Evolutionary conservation across 2,113 vertebrate species (phyloP).

Genomic region (Prionailurus viverrinus): DNA sequence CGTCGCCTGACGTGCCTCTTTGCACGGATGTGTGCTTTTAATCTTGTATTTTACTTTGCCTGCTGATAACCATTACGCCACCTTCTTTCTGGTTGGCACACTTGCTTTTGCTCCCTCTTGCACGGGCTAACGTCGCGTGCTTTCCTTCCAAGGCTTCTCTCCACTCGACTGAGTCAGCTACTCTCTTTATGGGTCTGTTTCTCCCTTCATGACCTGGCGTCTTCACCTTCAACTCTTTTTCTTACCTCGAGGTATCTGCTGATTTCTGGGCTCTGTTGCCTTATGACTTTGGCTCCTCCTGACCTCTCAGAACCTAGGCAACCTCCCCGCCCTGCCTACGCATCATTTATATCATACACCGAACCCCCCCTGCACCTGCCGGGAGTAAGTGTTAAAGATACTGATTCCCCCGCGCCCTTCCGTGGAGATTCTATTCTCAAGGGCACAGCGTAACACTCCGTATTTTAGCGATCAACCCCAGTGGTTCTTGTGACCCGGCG

Average conservation of each 20-base stretch:
- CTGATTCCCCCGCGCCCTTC: neutral
- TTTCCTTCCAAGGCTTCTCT: neutral
- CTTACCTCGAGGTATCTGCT: slow-evolving; percentile 4
- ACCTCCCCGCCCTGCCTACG: neutral
- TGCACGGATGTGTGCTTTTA: neutral
- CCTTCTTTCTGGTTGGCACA: neutral
- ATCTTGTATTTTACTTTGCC: neutral
- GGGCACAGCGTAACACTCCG: neutral
- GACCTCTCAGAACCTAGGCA: neutral
- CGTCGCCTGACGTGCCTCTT: neutral
- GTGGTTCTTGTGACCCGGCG: neutral
- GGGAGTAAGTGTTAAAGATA: neutral
- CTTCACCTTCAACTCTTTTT: neutral
- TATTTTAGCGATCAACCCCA: neutral
- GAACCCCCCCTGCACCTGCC: neutral
- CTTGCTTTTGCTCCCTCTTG: neutral
- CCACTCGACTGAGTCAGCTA: neutral
- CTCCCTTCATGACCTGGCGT: neutral
- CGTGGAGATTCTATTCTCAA: neutral
- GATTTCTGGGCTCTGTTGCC: neutral
- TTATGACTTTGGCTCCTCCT: neutral
- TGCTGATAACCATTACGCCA: accelerated
- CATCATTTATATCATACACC: neutral
- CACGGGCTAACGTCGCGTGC: neutral
- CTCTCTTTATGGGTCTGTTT: neutral